Evolutionary conservation across 2,113 vertebrate genomes (phyloP).

Genomic region (Gallinago paraguaiae): DNA sequence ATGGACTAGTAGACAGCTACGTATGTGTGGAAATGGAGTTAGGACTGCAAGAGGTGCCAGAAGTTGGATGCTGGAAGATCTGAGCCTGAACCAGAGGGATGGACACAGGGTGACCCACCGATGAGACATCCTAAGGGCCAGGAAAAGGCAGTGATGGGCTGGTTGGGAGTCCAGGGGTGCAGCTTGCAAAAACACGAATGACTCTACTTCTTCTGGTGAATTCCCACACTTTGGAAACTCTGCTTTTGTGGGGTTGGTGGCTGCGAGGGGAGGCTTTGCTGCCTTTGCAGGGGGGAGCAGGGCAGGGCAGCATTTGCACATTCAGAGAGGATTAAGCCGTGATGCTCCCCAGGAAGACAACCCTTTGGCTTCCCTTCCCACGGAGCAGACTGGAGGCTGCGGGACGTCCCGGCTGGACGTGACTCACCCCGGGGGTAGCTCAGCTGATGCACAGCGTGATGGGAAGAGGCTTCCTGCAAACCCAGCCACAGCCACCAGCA

Average conservation of each 20-base stretch:
- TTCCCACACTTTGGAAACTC: neutral
- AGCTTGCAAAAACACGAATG: neutral
- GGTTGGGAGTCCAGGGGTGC: neutral
- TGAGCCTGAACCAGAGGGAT: neutral
- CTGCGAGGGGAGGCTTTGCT: neutral
- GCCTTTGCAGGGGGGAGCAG: neutral
- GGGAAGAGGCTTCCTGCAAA: neutral
- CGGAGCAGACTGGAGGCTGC: neutral
- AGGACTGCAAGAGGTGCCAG: neutral
- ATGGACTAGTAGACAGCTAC: accelerated
- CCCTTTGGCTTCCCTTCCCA: neutral
- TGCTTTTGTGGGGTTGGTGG: neutral
- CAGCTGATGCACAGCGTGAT: neutral
- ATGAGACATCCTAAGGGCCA: neutral
- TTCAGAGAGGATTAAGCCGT: neutral
- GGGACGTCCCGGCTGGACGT: neutral
- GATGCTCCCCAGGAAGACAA: neutral
- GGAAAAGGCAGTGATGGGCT: neutral
- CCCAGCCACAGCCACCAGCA: neutral
- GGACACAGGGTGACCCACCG: neutral
- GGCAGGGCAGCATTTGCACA: neutral
- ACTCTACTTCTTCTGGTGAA: accelerated
- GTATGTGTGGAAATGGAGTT: accelerated
- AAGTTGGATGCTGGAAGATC: neutral
- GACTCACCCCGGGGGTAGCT: neutral